A percentile compares a stretch with the other conserved stretches of the same genome.
Conservation (phyloP, 2,888 invertebrate genomes). For the Busseola fusca region DNA sequence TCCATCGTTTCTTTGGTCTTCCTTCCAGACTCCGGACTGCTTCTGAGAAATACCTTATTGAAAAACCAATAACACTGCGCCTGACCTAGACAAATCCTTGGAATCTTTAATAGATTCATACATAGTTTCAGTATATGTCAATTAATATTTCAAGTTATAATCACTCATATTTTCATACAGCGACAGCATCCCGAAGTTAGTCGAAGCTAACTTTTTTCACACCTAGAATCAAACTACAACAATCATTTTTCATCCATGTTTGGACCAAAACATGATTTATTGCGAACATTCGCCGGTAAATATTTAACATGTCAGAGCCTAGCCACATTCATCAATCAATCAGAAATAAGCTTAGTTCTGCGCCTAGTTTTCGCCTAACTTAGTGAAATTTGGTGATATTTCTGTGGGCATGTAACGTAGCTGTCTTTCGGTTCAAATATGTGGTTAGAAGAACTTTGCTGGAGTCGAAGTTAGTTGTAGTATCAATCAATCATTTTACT, state of each 20-base stretch:
- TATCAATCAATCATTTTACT: slow-evolving; percentile 16
- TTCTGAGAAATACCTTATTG: no score
- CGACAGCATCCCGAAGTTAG: slow-evolving; percentile 1
- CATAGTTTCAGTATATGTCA: neutral
- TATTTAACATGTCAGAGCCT: slow-evolving; percentile 58
- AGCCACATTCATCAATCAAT: slow-evolving; percentile 58
- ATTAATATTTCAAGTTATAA: neutral
- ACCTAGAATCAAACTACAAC: slow-evolving; percentile 32
- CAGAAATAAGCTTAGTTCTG: slow-evolving; percentile 39
- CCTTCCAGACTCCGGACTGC: no score
- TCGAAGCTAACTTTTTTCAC: slow-evolving; percentile 5
- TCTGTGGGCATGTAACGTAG: neutral
- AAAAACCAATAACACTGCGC: neutral
- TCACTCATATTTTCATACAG: slow-evolving; percentile 24
- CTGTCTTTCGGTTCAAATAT: slow-evolving; percentile 4
- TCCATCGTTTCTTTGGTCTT: no score
- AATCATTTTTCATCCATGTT: slow-evolving; percentile 57
- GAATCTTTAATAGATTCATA: neutral
- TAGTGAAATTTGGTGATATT: slow-evolving; percentile 37
- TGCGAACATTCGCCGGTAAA: slow-evolving; percentile 46
- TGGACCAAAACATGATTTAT: slow-evolving; percentile 55
- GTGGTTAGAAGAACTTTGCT: neutral
- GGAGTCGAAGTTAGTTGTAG: neutral
- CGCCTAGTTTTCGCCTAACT: slow-evolving; percentile 17
- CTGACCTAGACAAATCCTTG: no score